Base-by-base conservation (phyloP, 2,888 invertebrate species). In the Serripes groenlandicus region DNA sequence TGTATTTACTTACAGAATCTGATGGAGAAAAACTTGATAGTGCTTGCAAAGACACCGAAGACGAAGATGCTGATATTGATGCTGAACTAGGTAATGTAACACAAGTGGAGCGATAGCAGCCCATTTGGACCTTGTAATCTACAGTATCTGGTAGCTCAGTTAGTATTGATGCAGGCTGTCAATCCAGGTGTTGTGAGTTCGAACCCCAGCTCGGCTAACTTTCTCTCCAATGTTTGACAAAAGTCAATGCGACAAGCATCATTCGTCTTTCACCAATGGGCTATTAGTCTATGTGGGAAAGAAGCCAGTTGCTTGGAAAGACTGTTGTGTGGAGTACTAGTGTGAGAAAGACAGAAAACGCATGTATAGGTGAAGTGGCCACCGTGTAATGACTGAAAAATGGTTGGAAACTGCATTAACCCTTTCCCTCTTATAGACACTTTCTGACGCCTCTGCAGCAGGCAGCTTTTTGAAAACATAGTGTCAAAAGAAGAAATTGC, bases 41-140 rank as follows among this genome's bases (percentile, higher is more conserved):
- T 72, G 81, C 88, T 3, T 85, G 89, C 68, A 93, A 93, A 83
- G 93, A 93, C 70, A 93, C 93, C 21, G 93, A 93, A 35, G 93
- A 93, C 26, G 93, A 94, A 72, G 92, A 92, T 35, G 87, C 86
- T 42, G 90, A 90, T 30, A 89, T 87, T 35, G 71, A 71, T 37
- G 26, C 35, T 35, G 71, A 71, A 56, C 56, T 56, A 34, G 71
- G 71, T 71, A 30, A 18, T 30, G 49, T 49, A 1, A 3, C 21
- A 49, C 49, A n/a, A n/a, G n/a, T n/a, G n/a, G n/a, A n/a, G n/a
- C n/a, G n/a, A n/a, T n/a, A n/a, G n/a, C n/a, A n/a, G n/a, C n/a
- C n/a, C n/a, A n/a, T n/a, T 11, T 42, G 42, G 15, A 42, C 7
- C 42, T 42, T 42, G 7, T 42, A 15, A 42, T 42, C 42, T 11